A percentile compares a stretch with the other conserved stretches of the same genome.
Conservation (phyloP, 2,113 vertebrate genomes). For the Laticauda laticaudata region DNA sequence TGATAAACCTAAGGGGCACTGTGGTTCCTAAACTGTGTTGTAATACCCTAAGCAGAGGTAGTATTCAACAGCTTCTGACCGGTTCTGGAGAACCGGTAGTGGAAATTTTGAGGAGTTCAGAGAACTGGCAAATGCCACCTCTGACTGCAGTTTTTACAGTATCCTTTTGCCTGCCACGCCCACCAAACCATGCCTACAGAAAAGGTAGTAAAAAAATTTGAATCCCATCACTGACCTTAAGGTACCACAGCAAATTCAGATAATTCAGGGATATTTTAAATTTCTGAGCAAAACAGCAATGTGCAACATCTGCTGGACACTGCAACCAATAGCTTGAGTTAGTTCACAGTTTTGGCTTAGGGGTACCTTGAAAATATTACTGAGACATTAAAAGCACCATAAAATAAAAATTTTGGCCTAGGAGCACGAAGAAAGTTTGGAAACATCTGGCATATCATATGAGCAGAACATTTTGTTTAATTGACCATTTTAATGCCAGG, state of each 20-base stretch:
- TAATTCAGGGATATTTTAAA: not conserved
- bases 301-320: not conserved
- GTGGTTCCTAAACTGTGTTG: not conserved
- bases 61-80: too few relatives aligned
- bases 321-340: not conserved
- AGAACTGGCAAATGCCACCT: too few relatives aligned
- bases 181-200: too few relatives aligned
- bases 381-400: not conserved
- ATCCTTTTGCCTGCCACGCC: too few relatives aligned
- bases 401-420: not conserved
- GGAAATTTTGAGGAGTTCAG: too few relatives aligned
- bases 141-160: too few relatives aligned
- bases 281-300: not conserved
- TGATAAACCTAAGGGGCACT: not conserved
- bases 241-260: not conserved
- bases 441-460: not conserved
- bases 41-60: not conserved
- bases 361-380: not conserved
- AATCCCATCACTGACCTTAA: not conserved
- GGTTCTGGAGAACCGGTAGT: too few relatives aligned
- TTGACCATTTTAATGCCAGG: not conserved
- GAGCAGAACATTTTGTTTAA: not conserved
- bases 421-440: not conserved
- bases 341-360: not conserved
- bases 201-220: too few relatives aligned